A percentile compares a stretch with the other conserved stretches of the same genome.
phyloP scores from a whole-genome alignment of 2,113 vertebrate species.

The Chrysochloris asiatica region DNA sequence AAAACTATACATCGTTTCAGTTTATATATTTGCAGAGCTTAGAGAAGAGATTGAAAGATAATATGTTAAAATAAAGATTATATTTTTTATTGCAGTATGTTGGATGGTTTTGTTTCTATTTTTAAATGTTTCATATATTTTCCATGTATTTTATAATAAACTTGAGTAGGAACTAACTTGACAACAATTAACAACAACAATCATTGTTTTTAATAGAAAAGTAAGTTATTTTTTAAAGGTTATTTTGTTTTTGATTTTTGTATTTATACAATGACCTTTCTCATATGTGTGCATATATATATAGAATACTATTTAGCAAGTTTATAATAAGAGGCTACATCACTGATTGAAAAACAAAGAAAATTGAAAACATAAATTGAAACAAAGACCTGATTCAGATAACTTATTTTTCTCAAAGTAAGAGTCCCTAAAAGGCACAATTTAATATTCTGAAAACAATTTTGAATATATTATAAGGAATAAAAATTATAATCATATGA shows the following conservation, averaged over 20 bases:
- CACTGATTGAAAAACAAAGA: neutral
- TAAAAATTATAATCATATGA: conserved; percentile 32
- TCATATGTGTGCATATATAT: neutral
- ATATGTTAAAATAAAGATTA: neutral
- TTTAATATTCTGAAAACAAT: conserved; percentile 30
- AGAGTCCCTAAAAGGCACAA: conserved; percentile 42
- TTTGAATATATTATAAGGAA: conserved; percentile 33
- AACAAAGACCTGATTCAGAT: conserved; percentile 26
- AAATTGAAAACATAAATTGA: neutral
- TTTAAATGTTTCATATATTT: no score
- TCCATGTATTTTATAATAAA: neutral
- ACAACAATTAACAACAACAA: no score
- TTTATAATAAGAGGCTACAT: conserved; percentile 13
- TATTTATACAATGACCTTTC: conserved; percentile 43
- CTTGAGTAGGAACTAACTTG: no score
- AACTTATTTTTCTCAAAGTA: neutral
- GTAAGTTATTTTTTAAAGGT: neutral
- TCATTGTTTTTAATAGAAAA: conserved; percentile 31
- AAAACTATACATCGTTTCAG: neutral
- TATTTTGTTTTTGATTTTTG: neutral
- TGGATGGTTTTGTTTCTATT: neutral
- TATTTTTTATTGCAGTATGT: neutral
- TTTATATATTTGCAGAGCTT: neutral
- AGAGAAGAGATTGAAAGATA: neutral
- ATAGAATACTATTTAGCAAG: no score